A percentile compares a stretch with the other conserved stretches of the same genome.
phyloP scores from a whole-genome alignment of 2,797 vertebrate genomes.

The Crotalus adamanteus region DNA sequence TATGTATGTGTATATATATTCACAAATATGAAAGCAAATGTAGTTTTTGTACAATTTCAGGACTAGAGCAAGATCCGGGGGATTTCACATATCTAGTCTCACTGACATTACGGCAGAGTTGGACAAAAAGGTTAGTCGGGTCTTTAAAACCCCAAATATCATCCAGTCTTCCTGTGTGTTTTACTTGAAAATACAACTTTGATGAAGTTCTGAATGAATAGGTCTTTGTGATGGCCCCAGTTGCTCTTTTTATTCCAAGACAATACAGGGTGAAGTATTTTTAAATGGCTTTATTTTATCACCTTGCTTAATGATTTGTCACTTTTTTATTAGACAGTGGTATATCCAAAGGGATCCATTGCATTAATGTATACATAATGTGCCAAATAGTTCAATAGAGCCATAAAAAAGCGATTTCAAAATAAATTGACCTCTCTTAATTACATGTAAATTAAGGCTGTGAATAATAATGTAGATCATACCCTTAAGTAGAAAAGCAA shows the following conservation, averaged over 20 bases:
- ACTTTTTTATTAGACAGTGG: constrained; percentile 75
- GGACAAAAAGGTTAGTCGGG: neutral
- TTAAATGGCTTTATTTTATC: constrained; percentile 81
- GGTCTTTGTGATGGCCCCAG: constrained; percentile 57
- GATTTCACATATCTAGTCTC: neutral
- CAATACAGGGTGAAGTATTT: constrained; percentile 76
- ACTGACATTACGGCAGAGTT: neutral
- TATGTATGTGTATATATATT: neutral
- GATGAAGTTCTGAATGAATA: neutral
- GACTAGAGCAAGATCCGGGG: neutral
- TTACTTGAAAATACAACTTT: constrained; percentile 31
- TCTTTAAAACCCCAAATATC: neutral
- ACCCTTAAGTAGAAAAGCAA: constrained; percentile 59
- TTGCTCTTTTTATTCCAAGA: constrained; percentile 72
- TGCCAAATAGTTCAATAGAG: constrained; percentile 79
- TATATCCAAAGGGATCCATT: constrained; percentile 74
- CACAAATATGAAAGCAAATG: neutral
- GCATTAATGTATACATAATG: constrained; percentile 79
- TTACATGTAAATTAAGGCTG: constrained; percentile 71
- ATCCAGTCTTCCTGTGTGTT: neutral
- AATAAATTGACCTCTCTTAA: constrained; percentile 76
- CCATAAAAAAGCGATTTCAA: constrained; percentile 75
- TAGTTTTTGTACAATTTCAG: neutral
- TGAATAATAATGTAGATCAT: constrained; percentile 70
- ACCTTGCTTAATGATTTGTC: constrained; percentile 79